Percentiles rank a stretch among this genome's conserved stretches.
These are phyloP conservation scores for Octopus sinensis DNA, from an alignment of 1,140 invertebrate species.

Conservation along the genomic window DNA sequence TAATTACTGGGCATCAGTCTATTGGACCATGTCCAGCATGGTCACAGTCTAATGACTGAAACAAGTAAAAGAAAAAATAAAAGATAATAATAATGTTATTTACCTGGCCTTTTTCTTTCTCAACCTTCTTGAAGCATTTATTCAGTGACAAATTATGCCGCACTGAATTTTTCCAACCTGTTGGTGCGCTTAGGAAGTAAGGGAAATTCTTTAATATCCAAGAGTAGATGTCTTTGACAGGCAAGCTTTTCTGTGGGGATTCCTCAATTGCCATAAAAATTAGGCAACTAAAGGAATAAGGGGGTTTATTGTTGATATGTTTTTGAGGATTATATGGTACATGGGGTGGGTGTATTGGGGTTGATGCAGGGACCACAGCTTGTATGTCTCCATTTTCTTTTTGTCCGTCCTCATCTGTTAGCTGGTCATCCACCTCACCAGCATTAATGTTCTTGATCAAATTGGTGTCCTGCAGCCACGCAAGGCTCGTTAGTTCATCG, in stretches of 20 bases:
- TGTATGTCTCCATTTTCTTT: constrained; percentile 43
- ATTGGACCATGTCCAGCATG: too few relatives aligned
- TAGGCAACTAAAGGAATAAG: constrained; percentile 90
- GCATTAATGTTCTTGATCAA: constrained; percentile 67
- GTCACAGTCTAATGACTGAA: neutral
- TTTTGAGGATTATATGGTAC: constrained; percentile 63
- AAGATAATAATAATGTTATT: constrained; percentile 44
- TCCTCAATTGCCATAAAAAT: constrained; percentile 98
- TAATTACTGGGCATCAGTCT: too few relatives aligned
- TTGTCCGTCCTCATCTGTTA: constrained; percentile 33
- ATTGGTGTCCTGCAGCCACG: constrained; percentile 89
- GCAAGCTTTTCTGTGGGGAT: constrained; percentile 79
- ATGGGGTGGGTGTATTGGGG: constrained; percentile 44
- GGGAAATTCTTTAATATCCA: constrained; percentile 58
- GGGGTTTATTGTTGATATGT: constrained; percentile 83
- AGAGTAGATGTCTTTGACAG: constrained; percentile 71
- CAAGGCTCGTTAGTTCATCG: constrained; percentile 82
- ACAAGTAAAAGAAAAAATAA: neutral
- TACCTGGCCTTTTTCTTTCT: constrained; percentile 66
- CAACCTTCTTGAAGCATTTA: constrained; percentile 63
- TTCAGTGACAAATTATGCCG: constrained; percentile 63
- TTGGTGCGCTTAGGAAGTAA: constrained; percentile 57
- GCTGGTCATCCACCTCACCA: constrained; percentile 36
- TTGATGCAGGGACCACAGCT: constrained; percentile 27
- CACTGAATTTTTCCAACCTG: constrained; percentile 64